These are phyloP conservation scores for Phataginus tricuspis DNA, from an alignment of 2,797 vertebrate genomes.

Conservation along the genomic window DNA sequence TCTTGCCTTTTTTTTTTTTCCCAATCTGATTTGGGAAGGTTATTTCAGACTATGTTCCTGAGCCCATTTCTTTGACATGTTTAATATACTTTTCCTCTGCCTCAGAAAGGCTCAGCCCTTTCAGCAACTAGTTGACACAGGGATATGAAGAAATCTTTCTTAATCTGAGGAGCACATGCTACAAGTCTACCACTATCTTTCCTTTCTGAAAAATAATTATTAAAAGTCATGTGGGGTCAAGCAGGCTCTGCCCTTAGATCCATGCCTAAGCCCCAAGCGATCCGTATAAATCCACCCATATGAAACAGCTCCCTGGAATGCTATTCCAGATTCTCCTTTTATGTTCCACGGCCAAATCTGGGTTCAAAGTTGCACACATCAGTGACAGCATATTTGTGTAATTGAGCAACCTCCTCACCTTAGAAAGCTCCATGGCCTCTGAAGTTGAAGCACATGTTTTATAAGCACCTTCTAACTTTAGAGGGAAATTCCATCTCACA, in stretches of 20 bases:
- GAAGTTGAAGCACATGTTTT: neutral
- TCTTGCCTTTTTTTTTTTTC: neutral
- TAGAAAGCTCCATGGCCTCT: no score
- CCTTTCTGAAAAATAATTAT: neutral
- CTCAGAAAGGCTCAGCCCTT: neutral
- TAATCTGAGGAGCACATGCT: neutral
- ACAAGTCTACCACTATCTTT: neutral
- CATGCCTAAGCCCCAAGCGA: neutral
- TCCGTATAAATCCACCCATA: neutral
- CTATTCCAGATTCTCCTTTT: neutral
- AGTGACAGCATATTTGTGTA: neutral
- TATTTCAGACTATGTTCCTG: neutral
- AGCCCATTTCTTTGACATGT: neutral
- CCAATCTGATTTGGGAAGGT: neutral
- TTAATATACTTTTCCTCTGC: neutral
- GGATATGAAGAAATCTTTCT: neutral
- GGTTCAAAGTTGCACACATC: neutral
- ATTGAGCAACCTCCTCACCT: neutral
- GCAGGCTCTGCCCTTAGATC: neutral
- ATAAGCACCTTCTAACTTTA: neutral
- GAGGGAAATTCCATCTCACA: neutral
- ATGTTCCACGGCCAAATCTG: neutral
- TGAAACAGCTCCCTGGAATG: neutral
- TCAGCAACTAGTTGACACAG: neutral
- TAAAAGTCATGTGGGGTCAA: neutral